phyloP scores from a whole-genome alignment of 1,140 invertebrate genomes.

The Phymastichus coffea region DNA sequence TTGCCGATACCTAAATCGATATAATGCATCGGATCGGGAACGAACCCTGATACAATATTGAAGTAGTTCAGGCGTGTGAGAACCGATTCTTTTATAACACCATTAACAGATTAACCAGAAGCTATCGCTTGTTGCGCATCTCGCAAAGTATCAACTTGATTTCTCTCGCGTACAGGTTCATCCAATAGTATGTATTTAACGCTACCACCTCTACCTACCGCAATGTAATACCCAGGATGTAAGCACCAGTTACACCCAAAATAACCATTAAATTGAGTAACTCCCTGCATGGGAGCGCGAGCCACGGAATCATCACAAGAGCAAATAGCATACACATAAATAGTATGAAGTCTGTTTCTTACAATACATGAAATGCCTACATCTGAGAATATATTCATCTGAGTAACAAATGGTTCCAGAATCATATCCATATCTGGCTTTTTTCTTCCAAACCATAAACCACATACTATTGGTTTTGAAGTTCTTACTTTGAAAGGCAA shows the following conservation, averaged over 20 bases:
- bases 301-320: constrained; percentile 11
- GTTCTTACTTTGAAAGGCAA: too few relatives aligned
- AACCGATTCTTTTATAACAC: constrained; percentile 20
- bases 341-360: too few relatives aligned
- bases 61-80: constrained; percentile 16
- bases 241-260: constrained; percentile 23
- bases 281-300: constrained; percentile 12
- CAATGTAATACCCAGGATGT: constrained; percentile 22
- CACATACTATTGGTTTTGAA: too few relatives aligned
- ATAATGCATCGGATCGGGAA: constrained; percentile 24
- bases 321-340: background rate
- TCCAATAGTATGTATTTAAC: constrained; percentile 23
- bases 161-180: background rate
- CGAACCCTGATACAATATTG: constrained; percentile 27
- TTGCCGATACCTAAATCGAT: constrained; percentile 20
- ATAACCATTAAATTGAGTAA: constrained; percentile 11
- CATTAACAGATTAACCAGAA: constrained; percentile 17
- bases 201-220: background rate
- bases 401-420: too few relatives aligned
- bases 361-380: too few relatives aligned
- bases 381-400: too few relatives aligned
- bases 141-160: background rate
- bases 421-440: too few relatives aligned
- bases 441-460: too few relatives aligned
- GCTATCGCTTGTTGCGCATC: constrained; percentile 12